phyloP scores from a whole-genome alignment of 2,888 invertebrate genomes.

The Pollenia angustigena region DNA sequence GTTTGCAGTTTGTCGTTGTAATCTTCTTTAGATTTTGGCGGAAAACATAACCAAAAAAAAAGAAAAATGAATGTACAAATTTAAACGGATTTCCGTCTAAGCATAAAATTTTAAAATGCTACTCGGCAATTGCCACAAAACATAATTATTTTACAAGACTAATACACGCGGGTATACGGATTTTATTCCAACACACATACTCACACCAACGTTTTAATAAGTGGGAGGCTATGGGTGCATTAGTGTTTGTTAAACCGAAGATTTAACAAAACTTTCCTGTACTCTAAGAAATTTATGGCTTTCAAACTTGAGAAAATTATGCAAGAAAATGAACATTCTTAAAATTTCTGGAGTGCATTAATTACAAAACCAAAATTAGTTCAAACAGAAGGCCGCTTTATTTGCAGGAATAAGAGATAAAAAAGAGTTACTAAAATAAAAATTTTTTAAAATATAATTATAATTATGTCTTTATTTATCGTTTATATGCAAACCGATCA shows the following conservation, averaged over 20 bases:
- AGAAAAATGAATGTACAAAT: not conserved
- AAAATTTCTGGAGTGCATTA: not conserved
- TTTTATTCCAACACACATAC: too few relatives aligned
- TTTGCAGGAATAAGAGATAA: too few relatives aligned
- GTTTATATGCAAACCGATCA: too few relatives aligned
- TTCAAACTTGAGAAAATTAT: conserved; percentile 10
- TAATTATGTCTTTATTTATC: too few relatives aligned
- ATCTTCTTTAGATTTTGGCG: not conserved
- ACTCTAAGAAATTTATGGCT: conserved; percentile 24
- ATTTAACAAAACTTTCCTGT: conserved; percentile 36
- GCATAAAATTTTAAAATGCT: conserved; percentile 20
- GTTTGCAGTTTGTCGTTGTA: conserved; percentile 2
- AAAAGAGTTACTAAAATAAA: too few relatives aligned
- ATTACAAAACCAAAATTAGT: conserved; percentile 28
- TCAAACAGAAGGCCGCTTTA: not conserved
- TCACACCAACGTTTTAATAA: too few relatives aligned
- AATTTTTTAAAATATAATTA: too few relatives aligned
- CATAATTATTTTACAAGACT: not conserved
- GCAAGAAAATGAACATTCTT: conserved; percentile 5
- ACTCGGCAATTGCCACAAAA: not conserved
- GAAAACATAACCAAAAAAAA: not conserved
- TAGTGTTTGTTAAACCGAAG: conserved; percentile 9
- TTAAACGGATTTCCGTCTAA: conserved; percentile 33
- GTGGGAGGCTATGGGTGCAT: not conserved
- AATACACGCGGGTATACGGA: not conserved